Evolutionary conservation across 2,113 vertebrate genomes (phyloP).

Genomic region (Corythornis vintsioides): DNA sequence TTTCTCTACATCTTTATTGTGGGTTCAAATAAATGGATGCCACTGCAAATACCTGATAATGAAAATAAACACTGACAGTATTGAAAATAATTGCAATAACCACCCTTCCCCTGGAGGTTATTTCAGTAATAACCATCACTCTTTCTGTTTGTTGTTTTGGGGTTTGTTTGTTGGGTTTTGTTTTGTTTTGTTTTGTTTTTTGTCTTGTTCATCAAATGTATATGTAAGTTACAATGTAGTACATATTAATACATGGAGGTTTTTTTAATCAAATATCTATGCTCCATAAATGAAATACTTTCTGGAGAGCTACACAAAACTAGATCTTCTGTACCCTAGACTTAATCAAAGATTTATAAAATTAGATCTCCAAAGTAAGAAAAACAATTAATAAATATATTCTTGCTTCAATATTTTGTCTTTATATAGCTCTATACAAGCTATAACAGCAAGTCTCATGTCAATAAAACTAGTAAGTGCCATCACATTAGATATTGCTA

Average conservation of each 20-base stretch:
- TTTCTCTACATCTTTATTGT: not conserved
- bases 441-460: not conserved
- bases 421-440: not conserved
- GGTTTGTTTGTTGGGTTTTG: too few relatives aligned
- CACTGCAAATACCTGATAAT: fast-evolving
- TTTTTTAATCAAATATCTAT: not conserved
- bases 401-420: not conserved
- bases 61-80: not conserved
- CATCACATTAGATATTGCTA: not conserved
- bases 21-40: not conserved
- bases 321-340: not conserved
- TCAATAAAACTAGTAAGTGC: not conserved
- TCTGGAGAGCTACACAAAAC: not conserved
- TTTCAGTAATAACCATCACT: not conserved
- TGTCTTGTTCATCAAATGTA: not conserved
- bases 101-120: not conserved
- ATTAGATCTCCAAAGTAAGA: not conserved
- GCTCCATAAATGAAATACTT: not conserved
- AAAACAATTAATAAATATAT: not conserved
- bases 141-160: not conserved
- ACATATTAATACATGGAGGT: not conserved
- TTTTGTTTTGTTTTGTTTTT: not conserved
- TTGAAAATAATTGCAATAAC: not conserved
- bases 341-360: not conserved
- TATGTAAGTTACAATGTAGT: not conserved